phyloP scores from a whole-genome alignment of 2,797 vertebrate genomes.

The Tragelaphus eurycerus region DNA sequence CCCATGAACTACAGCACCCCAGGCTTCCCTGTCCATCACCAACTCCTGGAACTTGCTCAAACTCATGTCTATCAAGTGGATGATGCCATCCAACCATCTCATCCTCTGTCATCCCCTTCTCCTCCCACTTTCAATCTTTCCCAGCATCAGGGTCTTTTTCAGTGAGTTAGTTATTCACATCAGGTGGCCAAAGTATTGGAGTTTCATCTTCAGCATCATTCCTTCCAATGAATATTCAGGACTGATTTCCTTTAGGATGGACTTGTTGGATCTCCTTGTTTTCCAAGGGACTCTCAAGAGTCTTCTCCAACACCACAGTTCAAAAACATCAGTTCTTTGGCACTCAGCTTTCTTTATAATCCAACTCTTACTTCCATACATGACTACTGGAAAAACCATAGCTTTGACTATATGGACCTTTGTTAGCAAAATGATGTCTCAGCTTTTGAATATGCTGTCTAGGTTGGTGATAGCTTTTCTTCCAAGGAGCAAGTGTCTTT shows the following conservation, averaged over 20 bases:
- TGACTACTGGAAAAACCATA: neutral
- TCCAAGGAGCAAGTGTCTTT: neutral
- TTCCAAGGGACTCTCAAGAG: neutral
- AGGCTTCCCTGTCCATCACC: neutral
- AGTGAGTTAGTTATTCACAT: neutral
- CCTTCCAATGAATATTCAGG: neutral
- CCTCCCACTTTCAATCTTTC: neutral
- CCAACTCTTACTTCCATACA: neutral
- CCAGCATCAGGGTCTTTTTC: neutral
- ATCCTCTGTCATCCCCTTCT: neutral
- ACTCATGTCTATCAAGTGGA: neutral
- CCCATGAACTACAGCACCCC: neutral
- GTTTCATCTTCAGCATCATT: neutral
- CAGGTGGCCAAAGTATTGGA: neutral
- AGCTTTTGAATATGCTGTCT: neutral
- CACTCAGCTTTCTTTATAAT: neutral
- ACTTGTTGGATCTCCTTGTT: neutral
- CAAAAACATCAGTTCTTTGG: neutral
- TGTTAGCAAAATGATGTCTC: neutral
- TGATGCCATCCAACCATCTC: neutral
- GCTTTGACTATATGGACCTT: neutral
- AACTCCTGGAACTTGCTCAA: neutral
- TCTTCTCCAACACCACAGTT: neutral
- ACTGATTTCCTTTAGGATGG: neutral
- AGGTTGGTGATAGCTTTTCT: neutral